These are phyloP conservation scores for Netelia virgata DNA, from an alignment of 2,888 invertebrate genomes.

Conservation along the genomic window DNA sequence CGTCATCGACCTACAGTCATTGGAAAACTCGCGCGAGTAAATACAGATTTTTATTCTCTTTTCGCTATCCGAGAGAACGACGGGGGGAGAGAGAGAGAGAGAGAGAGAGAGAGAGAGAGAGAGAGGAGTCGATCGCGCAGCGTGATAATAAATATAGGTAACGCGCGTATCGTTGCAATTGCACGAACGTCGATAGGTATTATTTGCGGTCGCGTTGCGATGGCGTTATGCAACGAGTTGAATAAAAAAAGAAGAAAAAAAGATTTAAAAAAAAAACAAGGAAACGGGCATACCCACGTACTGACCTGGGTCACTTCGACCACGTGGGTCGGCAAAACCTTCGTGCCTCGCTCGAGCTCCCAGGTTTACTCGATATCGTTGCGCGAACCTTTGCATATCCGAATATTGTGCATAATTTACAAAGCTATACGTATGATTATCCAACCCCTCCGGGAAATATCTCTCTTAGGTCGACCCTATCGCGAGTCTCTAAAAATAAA, in stretches of 20 bases:
- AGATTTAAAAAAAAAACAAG: conserved; percentile 3
- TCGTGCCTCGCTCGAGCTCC: neutral
- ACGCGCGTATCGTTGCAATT: conserved; percentile 11
- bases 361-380: neutral
- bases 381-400: neutral
- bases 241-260: conserved; percentile 23
- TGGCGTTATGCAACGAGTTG: conserved; percentile 37
- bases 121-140: neutral
- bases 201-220: conserved; percentile 35
- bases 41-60: too few relatives aligned
- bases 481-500: neutral
- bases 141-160: neutral
- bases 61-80: too few relatives aligned
- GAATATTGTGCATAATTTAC: neutral
- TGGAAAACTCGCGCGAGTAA: too few relatives aligned
- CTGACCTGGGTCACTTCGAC: conserved; percentile 64
- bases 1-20: too few relatives aligned
- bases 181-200: conserved; percentile 39
- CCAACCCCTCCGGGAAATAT: neutral
- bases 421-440: neutral
- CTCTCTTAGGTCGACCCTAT: neutral
- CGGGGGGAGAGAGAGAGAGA: neutral
- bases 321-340: conserved; percentile 34
- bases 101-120: neutral
- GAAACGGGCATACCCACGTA: conserved; percentile 8